Conservation (phyloP, 2,113 vertebrate genomes). For the Isichthys henryi region DNA sequence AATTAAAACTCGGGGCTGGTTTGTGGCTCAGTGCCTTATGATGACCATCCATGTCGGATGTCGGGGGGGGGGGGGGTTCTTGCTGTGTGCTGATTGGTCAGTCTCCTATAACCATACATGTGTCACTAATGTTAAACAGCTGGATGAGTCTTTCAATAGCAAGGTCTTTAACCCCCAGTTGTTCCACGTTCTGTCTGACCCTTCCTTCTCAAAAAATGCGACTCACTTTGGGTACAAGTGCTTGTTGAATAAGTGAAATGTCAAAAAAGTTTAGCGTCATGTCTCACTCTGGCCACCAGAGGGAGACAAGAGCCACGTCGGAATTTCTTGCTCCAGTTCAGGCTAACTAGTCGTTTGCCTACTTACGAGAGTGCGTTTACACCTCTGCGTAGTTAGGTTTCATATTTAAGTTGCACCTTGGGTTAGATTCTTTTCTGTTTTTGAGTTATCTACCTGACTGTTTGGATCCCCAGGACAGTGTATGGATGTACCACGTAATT, state of each 20-base stretch:
- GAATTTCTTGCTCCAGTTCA: background rate
- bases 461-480: background rate
- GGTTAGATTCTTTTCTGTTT: background rate
- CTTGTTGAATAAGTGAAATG: background rate
- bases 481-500: no score
- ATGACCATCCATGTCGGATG: background rate
- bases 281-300: background rate
- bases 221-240: background rate
- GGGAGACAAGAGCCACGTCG: background rate
- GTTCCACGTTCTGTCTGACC: background rate
- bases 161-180: background rate
- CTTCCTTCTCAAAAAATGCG: background rate
- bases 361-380: background rate
- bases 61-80: no score
- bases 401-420: background rate
- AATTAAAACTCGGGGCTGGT: background rate
- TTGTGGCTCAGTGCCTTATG: background rate
- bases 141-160: background rate
- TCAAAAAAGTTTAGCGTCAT: background rate
- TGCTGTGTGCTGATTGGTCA: no score
- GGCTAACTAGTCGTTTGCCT: background rate
- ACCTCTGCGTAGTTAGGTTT: background rate
- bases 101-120: no score
- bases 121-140: no score
- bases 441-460: background rate